Evolutionary conservation across 2,797 vertebrate genomes (phyloP).

Genomic region (Botia kubotai): DNA sequence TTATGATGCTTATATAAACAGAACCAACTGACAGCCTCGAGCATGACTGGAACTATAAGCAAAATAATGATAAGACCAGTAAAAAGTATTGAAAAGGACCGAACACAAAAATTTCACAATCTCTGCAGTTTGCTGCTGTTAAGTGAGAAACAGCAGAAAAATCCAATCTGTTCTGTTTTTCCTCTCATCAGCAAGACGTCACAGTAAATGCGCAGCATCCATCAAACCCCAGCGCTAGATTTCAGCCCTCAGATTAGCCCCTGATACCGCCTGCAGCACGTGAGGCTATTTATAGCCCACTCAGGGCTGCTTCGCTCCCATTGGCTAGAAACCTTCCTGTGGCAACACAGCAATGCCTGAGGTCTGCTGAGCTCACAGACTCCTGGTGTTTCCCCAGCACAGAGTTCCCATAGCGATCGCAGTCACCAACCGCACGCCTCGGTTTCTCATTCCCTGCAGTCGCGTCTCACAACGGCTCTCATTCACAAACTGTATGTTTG

Average conservation of each 20-base stretch:
- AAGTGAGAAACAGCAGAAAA: conserved; percentile 10
- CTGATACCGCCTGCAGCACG: conserved; percentile 22
- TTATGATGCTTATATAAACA: neutral
- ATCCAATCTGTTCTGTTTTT: conserved; percentile 26
- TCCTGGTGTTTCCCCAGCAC: conserved; percentile 61
- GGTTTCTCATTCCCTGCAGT: conserved; percentile 54
- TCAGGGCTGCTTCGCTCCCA: conserved; percentile 28
- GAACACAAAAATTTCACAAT: conserved; percentile 21
- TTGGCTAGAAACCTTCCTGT: conserved; percentile 49
- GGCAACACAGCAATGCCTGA: conserved; percentile 43
- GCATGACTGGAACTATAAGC: neutral
- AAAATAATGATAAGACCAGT: conserved; percentile 8
- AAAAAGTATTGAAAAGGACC: conserved; percentile 1
- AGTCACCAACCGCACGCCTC: conserved; percentile 54
- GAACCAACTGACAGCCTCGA: neutral
- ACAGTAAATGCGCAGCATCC: conserved; percentile 38
- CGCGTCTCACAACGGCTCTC: conserved; percentile 34
- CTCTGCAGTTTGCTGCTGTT: conserved; percentile 1
- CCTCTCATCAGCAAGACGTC: conserved; percentile 37
- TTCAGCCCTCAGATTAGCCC: conserved; percentile 38
- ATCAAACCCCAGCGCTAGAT: conserved; percentile 5
- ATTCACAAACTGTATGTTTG: neutral
- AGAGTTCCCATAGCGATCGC: conserved; percentile 64
- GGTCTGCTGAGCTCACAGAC: conserved; percentile 51
- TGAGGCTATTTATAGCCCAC: conserved; percentile 60